Evolutionary conservation across 2,797 vertebrate species (phyloP).

Genomic region (Jordanella pulchra): DNA sequence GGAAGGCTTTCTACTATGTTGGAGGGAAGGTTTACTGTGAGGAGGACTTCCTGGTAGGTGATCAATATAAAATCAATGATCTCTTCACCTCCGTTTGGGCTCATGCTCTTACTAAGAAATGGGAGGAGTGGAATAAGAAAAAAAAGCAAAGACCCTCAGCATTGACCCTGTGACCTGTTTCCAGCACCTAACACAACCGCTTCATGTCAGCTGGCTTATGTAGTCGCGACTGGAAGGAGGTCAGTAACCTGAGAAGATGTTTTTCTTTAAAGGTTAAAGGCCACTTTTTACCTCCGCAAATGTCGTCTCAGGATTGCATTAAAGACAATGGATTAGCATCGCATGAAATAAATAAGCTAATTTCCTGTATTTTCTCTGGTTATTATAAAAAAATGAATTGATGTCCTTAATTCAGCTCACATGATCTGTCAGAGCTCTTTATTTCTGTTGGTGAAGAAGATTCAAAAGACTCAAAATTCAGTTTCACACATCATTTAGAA

Average conservation of each 20-base stretch:
- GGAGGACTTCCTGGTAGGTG: conserved; percentile 96
- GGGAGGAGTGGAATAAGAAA: background rate
- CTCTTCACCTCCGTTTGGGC: background rate
- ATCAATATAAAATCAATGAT: conserved; percentile 21
- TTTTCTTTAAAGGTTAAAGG: conserved; percentile 43
- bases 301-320: background rate
- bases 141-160: background rate
- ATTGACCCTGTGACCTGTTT: conserved; percentile 43
- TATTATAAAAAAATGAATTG: background rate
- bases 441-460: background rate
- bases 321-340: no score
- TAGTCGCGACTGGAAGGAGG: conserved; percentile 32
- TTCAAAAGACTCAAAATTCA: no score
- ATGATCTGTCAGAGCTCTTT: background rate
- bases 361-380: no score
- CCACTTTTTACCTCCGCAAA: background rate
- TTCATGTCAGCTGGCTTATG: conserved; percentile 49
- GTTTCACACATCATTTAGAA: no score
- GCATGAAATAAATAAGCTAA: no score
- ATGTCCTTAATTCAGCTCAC: background rate
- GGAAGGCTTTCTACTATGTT: conserved; percentile 98
- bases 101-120: conserved; percentile 5
- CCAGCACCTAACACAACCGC: conserved; percentile 22
- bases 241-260: conserved; percentile 52
- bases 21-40: conserved; percentile 97